Evolutionary conservation across 1,140 invertebrate species (phyloP).

Genomic region (Cryptotermes secundus): DNA sequence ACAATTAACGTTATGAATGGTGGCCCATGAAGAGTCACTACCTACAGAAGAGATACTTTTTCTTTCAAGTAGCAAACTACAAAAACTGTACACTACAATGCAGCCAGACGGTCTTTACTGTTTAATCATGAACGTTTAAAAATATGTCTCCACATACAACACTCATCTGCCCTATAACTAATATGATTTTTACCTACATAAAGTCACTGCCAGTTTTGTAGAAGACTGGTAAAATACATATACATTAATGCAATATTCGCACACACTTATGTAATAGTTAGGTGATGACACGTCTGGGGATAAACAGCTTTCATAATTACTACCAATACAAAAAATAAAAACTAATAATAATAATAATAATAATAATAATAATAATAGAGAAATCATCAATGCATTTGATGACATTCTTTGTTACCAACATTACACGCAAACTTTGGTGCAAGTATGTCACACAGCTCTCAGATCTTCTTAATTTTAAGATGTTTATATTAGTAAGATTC

Average conservation of each 20-base stretch:
- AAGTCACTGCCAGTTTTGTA: not conserved
- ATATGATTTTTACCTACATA: not conserved
- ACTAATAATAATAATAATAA: not conserved
- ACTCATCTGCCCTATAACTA: not conserved
- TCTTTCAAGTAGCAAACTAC: not conserved
- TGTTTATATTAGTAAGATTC: not conserved
- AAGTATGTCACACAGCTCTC: not conserved
- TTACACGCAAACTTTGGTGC: not conserved
- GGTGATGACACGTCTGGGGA: not conserved
- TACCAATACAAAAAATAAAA: not conserved
- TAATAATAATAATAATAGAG: no score
- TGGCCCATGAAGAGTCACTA: not conserved
- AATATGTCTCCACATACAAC: conserved; percentile 4
- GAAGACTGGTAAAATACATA: not conserved
- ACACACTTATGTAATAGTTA: not conserved
- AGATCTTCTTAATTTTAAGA: not conserved
- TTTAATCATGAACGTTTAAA: not conserved
- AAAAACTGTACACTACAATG: not conserved
- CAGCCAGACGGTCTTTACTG: not conserved
- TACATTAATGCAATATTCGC: not conserved
- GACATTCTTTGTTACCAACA: not conserved
- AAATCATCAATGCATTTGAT: not conserved
- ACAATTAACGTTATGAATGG: conserved; percentile 5
- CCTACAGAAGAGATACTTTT: not conserved
- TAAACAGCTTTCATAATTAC: not conserved